These are phyloP conservation scores for Agapostemon virescens DNA, from an alignment of 2,888 invertebrate genomes.

Conservation along the genomic window DNA sequence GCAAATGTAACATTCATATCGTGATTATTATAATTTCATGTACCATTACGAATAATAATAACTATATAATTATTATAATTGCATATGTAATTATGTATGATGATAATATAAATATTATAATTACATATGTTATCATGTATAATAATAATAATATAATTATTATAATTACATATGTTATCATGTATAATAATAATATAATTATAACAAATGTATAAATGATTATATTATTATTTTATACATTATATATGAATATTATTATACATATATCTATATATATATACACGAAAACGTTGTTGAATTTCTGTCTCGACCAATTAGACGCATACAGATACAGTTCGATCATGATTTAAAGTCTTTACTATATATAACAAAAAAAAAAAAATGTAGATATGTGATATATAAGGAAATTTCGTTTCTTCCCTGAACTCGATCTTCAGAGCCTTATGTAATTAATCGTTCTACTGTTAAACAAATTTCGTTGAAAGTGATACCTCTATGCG, in stretches of 20 bases:
- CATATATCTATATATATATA: slow-evolving; percentile 10
- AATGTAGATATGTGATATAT: slow-evolving; percentile 18
- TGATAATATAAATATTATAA: neutral
- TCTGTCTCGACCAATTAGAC: slow-evolving; percentile 54
- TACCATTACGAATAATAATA: too few species aligned
- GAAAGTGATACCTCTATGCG: neutral
- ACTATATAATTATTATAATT: too few species aligned
- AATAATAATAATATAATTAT: slow-evolving; percentile 2
- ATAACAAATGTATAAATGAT: neutral
- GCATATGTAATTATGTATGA: neutral
- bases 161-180: neutral
- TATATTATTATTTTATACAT: slow-evolving; percentile 2
- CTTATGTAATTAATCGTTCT: neutral
- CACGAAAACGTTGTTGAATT: slow-evolving; percentile 27
- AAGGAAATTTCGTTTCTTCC: neutral
- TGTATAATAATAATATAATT: slow-evolving; percentile 5
- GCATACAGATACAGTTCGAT: slow-evolving; percentile 27
- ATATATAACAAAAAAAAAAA: too few species aligned
- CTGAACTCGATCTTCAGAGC: slow-evolving; percentile 1
- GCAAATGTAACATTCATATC: too few species aligned
- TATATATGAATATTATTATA: slow-evolving; percentile 10
- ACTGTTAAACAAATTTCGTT: neutral
- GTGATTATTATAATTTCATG: too few species aligned
- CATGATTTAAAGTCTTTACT: slow-evolving; percentile 35
- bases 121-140: neutral